Evolutionary conservation across 2,797 vertebrate genomes (phyloP).

Genomic region (Lophotriccus pileatus): DNA sequence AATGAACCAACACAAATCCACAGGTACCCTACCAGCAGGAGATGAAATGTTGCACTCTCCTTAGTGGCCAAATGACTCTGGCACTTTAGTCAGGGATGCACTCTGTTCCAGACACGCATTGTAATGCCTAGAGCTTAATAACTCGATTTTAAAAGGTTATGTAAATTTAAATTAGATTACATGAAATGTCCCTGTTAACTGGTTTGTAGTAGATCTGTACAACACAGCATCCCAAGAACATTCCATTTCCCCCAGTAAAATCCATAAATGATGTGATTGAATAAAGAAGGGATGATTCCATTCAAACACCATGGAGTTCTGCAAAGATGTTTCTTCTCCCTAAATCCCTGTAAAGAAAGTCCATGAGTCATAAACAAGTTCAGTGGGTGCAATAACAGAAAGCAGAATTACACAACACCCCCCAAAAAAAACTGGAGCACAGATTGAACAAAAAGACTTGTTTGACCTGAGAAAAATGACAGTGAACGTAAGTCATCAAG

Average conservation of each 20-base stretch:
- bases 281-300: background rate
- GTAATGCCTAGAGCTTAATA: background rate
- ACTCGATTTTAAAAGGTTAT: background rate
- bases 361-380: background rate
- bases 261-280: background rate
- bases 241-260: background rate
- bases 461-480: background rate
- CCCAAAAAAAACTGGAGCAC: background rate
- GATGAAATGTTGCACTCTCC: background rate
- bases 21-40: background rate
- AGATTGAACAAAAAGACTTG: background rate
- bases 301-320: background rate
- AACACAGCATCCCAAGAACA: background rate
- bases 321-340: background rate
- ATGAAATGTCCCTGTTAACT: background rate
- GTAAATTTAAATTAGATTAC: slow-evolving; percentile 31
- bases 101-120: background rate
- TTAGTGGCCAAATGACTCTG: background rate
- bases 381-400: background rate
- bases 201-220: background rate
- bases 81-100: background rate
- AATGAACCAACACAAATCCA: background rate
- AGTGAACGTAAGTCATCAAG: background rate
- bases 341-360: background rate
- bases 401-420: background rate